Evolutionary conservation across 2,888 invertebrate species (phyloP).

Genomic region (Lepas anatifera): DNA sequence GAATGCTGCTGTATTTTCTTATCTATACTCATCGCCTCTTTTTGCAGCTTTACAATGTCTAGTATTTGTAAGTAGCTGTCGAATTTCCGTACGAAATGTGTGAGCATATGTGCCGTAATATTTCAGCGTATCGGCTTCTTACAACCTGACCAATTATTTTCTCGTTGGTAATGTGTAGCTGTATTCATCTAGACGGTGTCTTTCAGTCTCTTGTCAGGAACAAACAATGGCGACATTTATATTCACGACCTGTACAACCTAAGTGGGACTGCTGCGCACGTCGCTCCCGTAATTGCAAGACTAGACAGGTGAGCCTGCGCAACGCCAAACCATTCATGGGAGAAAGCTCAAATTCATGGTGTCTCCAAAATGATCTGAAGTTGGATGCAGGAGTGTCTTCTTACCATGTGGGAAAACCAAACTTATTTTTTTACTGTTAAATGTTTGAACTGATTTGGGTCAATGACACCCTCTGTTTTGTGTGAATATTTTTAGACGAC

Average conservation of each 20-base stretch:
- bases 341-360: background rate
- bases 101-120: background rate
- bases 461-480: background rate
- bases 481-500: too few species aligned
- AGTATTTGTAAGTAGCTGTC: too few species aligned
- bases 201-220: background rate
- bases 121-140: background rate
- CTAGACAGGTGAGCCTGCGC: background rate
- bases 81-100: background rate
- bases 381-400: background rate
- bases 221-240: background rate
- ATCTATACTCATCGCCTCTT: too few species aligned
- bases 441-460: background rate
- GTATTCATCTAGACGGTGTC: too few species aligned
- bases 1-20: too few species aligned
- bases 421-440: background rate
- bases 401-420: too few species aligned
- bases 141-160: background rate
- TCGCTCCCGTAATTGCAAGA: background rate
- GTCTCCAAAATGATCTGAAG: background rate
- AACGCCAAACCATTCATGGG: background rate
- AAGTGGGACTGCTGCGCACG: background rate
- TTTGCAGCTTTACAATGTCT: too few species aligned
- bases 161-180: background rate
- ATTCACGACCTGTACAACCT: background rate